These are phyloP conservation scores for Prochilodus magdalenae DNA, from an alignment of 2,113 vertebrate species.

Conservation along the genomic window DNA sequence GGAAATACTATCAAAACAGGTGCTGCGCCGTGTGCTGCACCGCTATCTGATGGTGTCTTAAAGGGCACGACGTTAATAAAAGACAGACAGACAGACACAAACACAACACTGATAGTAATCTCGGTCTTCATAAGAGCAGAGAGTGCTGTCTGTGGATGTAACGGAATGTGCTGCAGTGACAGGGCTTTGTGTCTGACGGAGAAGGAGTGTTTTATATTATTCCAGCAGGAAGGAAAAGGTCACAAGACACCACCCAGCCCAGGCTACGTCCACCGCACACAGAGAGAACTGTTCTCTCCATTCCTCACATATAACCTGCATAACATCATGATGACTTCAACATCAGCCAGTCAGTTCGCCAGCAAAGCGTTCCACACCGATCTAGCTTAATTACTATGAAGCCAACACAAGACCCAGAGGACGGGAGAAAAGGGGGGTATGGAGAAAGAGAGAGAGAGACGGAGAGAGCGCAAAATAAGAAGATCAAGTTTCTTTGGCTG, in stretches of 20 bases:
- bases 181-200: slow-evolving; percentile 23
- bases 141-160: not conserved
- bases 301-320: not conserved
- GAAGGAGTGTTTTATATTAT: slow-evolving; percentile 14
- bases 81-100: not conserved
- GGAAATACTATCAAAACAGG: not conserved
- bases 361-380: not conserved
- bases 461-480: not conserved
- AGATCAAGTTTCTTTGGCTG: too few species aligned
- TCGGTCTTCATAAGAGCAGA: not conserved
- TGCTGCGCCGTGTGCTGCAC: not conserved
- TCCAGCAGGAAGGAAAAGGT: slow-evolving; percentile 34
- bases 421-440: slow-evolving; percentile 75
- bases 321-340: not conserved
- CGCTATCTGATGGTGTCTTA: not conserved
- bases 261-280: not conserved
- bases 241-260: slow-evolving; percentile 25
- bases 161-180: not conserved
- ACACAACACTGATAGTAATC: slow-evolving; percentile 6
- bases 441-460: slow-evolving; percentile 70
- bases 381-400: slow-evolving; percentile 2
- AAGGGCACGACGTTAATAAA: not conserved
- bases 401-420: slow-evolving; percentile 64
- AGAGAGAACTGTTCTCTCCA: not conserved
- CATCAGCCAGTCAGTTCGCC: not conserved